Evolutionary conservation across 1,140 invertebrate genomes (phyloP), one percentile per base, ranked within the genome.

Genomic region (Cydia amplana): DNA sequence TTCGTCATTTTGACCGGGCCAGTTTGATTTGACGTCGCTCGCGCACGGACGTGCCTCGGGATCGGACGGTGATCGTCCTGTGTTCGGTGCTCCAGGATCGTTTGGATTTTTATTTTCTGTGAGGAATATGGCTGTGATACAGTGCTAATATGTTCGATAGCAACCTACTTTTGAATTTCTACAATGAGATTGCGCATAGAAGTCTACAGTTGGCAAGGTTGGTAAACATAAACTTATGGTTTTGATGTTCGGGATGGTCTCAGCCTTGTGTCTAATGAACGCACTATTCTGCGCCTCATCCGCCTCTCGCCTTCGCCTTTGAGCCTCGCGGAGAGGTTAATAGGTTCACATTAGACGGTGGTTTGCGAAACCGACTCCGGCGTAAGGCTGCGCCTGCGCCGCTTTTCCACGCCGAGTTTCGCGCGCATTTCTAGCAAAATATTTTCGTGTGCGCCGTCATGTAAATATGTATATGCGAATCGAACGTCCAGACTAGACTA

Each of bases 331-430:
- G 81, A 91, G 90, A 93, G 91, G 91, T 93, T 93, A 93, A 93
- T 93, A 93, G 90, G 91, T 93, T 93, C 91, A 93, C 90, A 91
- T 93, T 91, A 93, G 90, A 93, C 87, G 90, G 82, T 88, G 85
- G 86, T 88, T 93, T 93, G 90, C 90, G 91, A 91, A 93, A 92
- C 90, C 85, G 81, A 80, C 87, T 85, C 49, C 85, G 83, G 80
- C 80, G 83, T 82, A 83, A 82, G 81, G 67, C 60, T 70, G 88
- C 85, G 85, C 84, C 82, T 77, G 87, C 85, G 87, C 82, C 82
- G 83, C 85, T 88, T 89, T 89, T 90, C 86, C 89, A 87, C 85
- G 83, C 81, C 84, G 77, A 79, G 82, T 87, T 91, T 91, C 88
- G 86, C 87, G 88, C 87, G 87, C 85, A 87, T 85, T 88, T 79